Percentiles rank a stretch among this genome's conserved stretches.
phyloP scores from a whole-genome alignment of 2,113 vertebrate genomes.

The Prunella fulvescens region DNA sequence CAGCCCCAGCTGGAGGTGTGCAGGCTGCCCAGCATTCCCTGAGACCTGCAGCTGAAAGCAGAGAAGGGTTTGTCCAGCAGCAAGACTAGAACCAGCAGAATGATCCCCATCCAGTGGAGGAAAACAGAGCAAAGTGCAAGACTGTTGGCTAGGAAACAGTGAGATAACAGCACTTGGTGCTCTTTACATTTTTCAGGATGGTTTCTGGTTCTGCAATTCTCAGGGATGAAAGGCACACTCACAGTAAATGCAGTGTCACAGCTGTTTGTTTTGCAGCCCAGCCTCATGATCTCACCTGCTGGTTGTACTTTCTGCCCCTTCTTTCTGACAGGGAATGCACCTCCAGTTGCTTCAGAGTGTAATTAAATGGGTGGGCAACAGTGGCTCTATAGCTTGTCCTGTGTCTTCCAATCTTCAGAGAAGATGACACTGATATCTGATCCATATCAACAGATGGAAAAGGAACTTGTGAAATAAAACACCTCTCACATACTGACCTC shows the following conservation, averaged over 20 bases:
- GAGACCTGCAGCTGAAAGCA: slow-evolving; percentile 69
- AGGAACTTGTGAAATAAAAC: background rate
- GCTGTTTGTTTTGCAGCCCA: background rate
- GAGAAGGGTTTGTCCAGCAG: background rate
- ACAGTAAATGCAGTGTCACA: background rate
- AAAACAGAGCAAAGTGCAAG: background rate
- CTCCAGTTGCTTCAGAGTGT: slow-evolving; percentile 65
- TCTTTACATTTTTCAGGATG: background rate
- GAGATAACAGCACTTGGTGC: background rate
- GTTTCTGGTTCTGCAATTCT: background rate
- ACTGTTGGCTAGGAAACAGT: background rate
- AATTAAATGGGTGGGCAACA: slow-evolving; percentile 74
- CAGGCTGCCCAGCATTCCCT: slow-evolving; percentile 68
- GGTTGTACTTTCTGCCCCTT: slow-evolving; percentile 54
- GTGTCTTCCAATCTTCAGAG: slow-evolving; percentile 63
- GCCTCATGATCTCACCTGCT: slow-evolving; percentile 65
- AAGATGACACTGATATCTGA: slow-evolving; percentile 69
- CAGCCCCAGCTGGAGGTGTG: slow-evolving; percentile 71
- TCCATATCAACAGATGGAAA: background rate
- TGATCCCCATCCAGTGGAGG: background rate
- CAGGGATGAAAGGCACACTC: background rate
- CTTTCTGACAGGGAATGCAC: slow-evolving; percentile 61
- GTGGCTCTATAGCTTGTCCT: slow-evolving; percentile 50
- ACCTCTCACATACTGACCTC: background rate
- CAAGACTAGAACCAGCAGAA: background rate